phyloP scores from a whole-genome alignment of 2,797 vertebrate species.

The Nyctalus aviator region DNA sequence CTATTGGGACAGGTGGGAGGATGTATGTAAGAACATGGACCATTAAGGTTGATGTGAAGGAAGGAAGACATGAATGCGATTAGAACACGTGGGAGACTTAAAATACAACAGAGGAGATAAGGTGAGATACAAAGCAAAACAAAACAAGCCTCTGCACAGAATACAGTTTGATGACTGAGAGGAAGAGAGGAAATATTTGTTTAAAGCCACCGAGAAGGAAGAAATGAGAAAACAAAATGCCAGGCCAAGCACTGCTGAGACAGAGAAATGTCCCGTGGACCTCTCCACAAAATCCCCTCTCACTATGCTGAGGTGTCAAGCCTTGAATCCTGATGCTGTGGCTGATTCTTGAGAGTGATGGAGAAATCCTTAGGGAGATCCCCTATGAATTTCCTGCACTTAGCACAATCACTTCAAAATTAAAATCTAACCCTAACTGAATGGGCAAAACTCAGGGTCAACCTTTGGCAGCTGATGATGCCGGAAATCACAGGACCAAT shows the following conservation, averaged over 20 bases:
- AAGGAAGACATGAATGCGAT: neutral
- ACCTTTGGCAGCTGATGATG: neutral
- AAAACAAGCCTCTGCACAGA: neutral
- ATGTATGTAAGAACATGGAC: neutral
- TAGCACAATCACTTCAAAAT: conserved; percentile 42
- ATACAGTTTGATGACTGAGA: neutral
- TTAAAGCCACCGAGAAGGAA: neutral
- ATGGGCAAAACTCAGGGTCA: neutral
- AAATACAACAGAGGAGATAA: neutral
- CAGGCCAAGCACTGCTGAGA: too few species aligned
- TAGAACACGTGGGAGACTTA: neutral
- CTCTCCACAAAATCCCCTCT: neutral
- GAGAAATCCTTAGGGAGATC: neutral
- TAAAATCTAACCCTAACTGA: neutral
- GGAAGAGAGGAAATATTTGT: neutral
- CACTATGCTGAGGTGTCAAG: neutral
- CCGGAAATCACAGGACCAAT: neutral
- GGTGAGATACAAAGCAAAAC: neutral
- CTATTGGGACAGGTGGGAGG: neutral
- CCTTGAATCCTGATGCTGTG: neutral
- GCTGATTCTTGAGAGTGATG: neutral
- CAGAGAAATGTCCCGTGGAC: neutral
- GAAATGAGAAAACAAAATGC: neutral
- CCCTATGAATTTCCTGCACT: neutral
- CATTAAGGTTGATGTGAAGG: neutral